Evolutionary conservation across 2,888 invertebrate genomes (phyloP).

Genomic region (Gisinianus flammeolus): DNA sequence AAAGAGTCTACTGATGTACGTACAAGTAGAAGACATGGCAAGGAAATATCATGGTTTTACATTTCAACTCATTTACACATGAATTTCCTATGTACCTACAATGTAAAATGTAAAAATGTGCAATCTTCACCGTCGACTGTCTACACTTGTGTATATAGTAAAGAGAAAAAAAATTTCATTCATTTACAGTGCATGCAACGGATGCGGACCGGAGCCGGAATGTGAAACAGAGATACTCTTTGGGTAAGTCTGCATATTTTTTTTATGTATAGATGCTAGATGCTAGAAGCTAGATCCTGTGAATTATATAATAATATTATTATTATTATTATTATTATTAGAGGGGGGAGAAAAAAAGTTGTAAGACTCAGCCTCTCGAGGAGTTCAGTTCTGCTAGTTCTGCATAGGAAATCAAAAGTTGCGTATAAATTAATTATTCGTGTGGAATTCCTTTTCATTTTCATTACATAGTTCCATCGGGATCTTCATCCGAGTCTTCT

Average conservation of each 20-base stretch:
- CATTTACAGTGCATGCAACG: constrained; percentile 68
- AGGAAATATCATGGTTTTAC: too few species aligned
- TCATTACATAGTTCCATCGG: constrained; percentile 61
- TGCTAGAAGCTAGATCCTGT: too few species aligned
- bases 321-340: too few species aligned
- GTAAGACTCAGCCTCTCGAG: neutral
- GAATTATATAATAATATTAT: too few species aligned
- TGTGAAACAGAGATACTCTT: constrained; percentile 81
- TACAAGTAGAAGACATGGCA: too few species aligned
- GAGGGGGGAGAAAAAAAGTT: neutral
- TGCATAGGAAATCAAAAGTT: neutral
- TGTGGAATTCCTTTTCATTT: too few species aligned
- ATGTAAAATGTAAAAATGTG: neutral
- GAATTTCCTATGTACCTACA: too few species aligned
- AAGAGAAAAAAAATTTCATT: constrained; percentile 6
- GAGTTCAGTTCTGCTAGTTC: neutral
- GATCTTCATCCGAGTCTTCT: constrained; percentile 45
- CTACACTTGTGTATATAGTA: neutral
- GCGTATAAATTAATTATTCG: neutral
- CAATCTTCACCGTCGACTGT: neutral
- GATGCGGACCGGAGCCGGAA: constrained; percentile 81
- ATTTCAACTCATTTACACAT: too few species aligned
- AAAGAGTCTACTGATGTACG: too few species aligned
- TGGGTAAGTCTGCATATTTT: constrained; percentile 60
- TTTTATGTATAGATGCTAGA: too few species aligned